Conservation (phyloP, 2,113 vertebrate genomes). For the Atlantisia rogersi region DNA sequence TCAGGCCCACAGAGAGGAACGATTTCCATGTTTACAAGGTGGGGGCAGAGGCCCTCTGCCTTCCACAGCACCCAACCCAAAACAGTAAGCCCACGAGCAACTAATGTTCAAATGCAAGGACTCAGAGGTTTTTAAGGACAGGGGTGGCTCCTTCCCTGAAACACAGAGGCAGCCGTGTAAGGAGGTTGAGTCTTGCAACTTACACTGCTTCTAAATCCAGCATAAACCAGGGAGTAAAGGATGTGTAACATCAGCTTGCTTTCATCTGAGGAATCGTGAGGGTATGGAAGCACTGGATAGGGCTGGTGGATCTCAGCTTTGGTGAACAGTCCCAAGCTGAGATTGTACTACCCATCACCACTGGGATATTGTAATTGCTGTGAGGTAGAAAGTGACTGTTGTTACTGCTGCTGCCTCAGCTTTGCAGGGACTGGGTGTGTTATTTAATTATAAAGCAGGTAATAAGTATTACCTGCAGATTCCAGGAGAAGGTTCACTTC, state of each 20-base stretch:
- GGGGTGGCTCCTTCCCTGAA: background rate
- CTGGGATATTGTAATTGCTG: background rate
- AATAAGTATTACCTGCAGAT: background rate
- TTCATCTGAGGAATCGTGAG: background rate
- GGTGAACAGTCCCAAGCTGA: background rate
- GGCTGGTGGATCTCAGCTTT: background rate
- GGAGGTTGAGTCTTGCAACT: background rate
- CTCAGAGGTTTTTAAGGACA: background rate
- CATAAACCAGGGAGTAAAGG: background rate
- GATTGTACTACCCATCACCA: background rate
- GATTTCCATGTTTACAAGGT: background rate
- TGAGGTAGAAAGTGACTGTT: background rate
- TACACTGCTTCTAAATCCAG: background rate
- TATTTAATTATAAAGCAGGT: background rate
- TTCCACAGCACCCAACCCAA: background rate
- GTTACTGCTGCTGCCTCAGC: background rate
- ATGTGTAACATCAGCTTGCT: background rate
- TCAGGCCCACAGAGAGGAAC: slow-evolving; percentile 16
- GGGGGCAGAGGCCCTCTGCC: background rate
- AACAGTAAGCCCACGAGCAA: fast-evolving
- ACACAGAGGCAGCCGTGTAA: background rate
- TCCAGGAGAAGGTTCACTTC: background rate
- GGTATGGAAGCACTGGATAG: background rate
- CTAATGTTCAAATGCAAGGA: background rate
- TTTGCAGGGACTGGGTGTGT: background rate